These are phyloP conservation scores for Amiota minor DNA, from an alignment of 2,888 invertebrate species.

Conservation along the genomic window DNA sequence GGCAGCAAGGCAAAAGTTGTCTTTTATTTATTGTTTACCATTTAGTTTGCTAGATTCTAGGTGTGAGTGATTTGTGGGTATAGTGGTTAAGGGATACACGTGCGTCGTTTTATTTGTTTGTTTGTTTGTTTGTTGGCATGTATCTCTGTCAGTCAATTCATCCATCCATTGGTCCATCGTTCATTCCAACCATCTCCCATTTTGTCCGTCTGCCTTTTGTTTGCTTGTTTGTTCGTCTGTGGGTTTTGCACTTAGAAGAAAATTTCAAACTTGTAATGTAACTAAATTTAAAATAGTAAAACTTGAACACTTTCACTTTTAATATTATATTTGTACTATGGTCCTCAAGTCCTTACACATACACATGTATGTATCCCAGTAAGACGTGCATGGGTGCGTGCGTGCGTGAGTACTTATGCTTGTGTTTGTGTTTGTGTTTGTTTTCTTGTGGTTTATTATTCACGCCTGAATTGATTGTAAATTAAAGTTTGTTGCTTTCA, in stretches of 20 bases:
- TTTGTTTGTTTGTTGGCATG: constrained; percentile 41
- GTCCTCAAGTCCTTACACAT: constrained; percentile 1
- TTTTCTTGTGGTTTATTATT: constrained; percentile 72
- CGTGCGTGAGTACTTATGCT: constrained; percentile 20
- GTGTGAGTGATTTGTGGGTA: background rate
- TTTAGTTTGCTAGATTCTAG: constrained; percentile 2
- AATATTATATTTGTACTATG: background rate
- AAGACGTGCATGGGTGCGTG: background rate
- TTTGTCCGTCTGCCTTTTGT: constrained; percentile 38
- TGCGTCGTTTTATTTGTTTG: constrained; percentile 21
- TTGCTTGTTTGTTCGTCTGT: constrained; percentile 36
- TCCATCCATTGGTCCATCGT: background rate
- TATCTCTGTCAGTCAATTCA: background rate
- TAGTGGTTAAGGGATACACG: background rate
- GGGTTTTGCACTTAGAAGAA: constrained; percentile 33
- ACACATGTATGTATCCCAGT: background rate
- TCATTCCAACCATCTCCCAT: background rate
- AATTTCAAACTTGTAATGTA: constrained; percentile 65
- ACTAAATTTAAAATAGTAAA: constrained; percentile 59
- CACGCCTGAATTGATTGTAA: constrained; percentile 73
- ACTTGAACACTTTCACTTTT: constrained; percentile 68
- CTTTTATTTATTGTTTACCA: background rate
- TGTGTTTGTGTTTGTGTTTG: constrained; percentile 42
- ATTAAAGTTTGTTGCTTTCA: constrained; percentile 66
- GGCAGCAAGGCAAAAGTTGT: too few relatives aligned